Evolutionary conservation across 2,888 invertebrate genomes (phyloP), one percentile per base, ranked within the genome.

Genomic region (Phyllotreta striolata): DNA sequence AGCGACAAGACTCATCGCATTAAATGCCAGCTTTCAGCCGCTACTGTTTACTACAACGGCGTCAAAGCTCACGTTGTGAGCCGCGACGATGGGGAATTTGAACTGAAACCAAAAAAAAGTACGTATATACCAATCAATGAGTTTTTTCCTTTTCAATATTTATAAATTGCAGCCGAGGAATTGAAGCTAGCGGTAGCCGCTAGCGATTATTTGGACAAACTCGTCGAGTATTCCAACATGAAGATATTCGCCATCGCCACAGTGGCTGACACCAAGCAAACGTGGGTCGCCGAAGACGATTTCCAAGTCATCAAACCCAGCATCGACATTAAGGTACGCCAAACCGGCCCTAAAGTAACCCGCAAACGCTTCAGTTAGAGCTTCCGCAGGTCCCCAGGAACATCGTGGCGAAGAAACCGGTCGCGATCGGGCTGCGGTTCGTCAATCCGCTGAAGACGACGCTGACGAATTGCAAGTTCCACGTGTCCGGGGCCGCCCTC

Each of bases 211-310:
- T 77, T 91, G 61, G 87, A 89, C n/a, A 90, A 91, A 78, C 79
- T 93, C 71, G 91, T 92, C 6, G 93, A 93, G 78, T 91, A 92
- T 77, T 88, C 89, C 74, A 89, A 89, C 78, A 87, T 93, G 86
- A 92, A 92, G 83, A 85, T 93, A 67, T 89, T 89, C 24, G 90
- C 89, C 3, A 88, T 91, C 79, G 90, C 90, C 12, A 88, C 88
- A n/a, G 92, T 93, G 0, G 84, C 86, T 58, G 92, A 93, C 80
- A 93, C 93, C 10, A 88, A 88, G 59, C 92, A 93, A 79, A 88
- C 91, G 1, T 93, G 92, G 90, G 89, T 91, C 0, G 91, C 89
- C 69, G 91, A 92, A 73, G 92, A 93, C 72, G 91, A 92, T 80
- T 92, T 92, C 82, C 89, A 91, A 79, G 85, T 93, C 5, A 81